Evolutionary conservation across 2,113 vertebrate species (phyloP).

Genomic region (Camelus dromedarius): DNA sequence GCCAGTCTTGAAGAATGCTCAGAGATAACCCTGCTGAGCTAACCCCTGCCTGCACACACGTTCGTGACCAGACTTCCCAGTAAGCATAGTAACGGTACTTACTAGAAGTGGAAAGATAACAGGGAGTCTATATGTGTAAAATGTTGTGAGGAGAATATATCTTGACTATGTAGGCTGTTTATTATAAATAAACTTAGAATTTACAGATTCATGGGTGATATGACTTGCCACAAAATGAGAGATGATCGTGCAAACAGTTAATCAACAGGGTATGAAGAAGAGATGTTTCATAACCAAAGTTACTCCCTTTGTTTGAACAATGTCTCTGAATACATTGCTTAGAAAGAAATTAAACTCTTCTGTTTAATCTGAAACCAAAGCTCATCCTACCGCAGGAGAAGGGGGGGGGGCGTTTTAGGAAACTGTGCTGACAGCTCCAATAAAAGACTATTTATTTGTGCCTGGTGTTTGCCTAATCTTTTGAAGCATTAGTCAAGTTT

Average conservation of each 20-base stretch:
- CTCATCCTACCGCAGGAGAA: not conserved
- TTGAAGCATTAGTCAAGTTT: not conserved
- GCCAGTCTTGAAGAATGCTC: not conserved
- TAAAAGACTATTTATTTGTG: not conserved
- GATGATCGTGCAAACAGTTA: not conserved
- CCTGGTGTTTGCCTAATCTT: not conserved
- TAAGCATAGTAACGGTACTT: not conserved
- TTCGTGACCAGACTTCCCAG: not conserved
- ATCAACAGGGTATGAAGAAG: not conserved
- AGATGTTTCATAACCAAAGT: not conserved
- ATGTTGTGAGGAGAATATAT: not conserved
- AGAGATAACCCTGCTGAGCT: not conserved
- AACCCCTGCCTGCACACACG: not conserved
- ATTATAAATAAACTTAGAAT: slow-evolving; percentile 14
- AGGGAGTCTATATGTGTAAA: not conserved
- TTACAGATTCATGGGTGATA: not conserved
- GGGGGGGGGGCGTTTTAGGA: not conserved
- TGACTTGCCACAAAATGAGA: not conserved
- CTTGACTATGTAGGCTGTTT: not conserved
- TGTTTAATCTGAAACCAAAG: not conserved
- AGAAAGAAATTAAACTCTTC: not conserved
- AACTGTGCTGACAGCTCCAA: not conserved
- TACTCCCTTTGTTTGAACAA: not conserved
- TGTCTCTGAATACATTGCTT: not conserved
- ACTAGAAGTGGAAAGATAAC: not conserved